Conservation (phyloP, 2,888 invertebrate genomes). For the Morpho helenor region DNA sequence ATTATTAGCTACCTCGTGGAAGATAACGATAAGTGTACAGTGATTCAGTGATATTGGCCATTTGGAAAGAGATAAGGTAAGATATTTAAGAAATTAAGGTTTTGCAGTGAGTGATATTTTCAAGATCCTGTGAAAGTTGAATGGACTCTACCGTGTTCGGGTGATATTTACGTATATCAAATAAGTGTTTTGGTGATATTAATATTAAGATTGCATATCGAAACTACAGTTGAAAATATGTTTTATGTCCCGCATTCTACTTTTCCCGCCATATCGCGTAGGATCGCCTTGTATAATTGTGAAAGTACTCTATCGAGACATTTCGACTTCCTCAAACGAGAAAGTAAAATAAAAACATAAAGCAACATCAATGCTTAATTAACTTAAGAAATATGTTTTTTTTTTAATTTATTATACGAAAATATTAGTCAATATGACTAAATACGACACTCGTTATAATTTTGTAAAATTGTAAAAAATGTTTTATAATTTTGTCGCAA, state of each 20-base stretch:
- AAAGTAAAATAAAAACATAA: constrained; percentile 16
- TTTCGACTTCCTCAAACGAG: constrained; percentile 11
- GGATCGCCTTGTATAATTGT: constrained; percentile 22
- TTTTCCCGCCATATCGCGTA: constrained; percentile 16
- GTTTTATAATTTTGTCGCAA: no score
- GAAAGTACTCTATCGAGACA: constrained; percentile 20
- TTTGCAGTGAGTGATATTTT: constrained; percentile 40
- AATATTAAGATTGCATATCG: neutral
- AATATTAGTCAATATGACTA: no score
- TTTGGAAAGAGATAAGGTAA: constrained; percentile 61
- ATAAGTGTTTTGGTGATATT: constrained; percentile 31
- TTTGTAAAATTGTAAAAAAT: no score
- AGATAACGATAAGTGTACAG: constrained; percentile 55
- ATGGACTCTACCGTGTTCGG: constrained; percentile 25
- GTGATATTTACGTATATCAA: constrained; percentile 17
- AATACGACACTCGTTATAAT: neutral
- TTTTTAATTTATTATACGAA: no score
- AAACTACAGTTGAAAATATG: neutral
- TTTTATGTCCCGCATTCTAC: constrained; percentile 5
- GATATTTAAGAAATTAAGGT: constrained; percentile 35
- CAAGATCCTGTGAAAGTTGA: constrained; percentile 38
- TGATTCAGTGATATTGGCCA: constrained; percentile 59
- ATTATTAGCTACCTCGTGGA: constrained; percentile 53
- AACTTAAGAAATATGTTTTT: no score
- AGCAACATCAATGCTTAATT: neutral